Evolutionary conservation across 1,140 invertebrate species (phyloP).

Genomic region (Musca domestica): DNA sequence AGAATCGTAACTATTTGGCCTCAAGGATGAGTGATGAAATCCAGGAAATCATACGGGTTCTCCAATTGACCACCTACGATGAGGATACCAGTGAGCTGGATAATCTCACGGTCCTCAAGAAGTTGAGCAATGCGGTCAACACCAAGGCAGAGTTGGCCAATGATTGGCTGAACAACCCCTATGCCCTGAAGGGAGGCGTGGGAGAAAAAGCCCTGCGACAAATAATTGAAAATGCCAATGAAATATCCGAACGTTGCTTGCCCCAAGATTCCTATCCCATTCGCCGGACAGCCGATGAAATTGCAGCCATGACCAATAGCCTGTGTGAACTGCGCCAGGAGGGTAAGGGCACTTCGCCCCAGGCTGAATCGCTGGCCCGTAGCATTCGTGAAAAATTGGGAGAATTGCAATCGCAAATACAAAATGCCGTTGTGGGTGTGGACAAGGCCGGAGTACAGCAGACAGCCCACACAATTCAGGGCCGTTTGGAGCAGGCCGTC

Average conservation of each 20-base stretch:
- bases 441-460: slow-evolving; percentile 84
- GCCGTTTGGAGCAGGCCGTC: slow-evolving; percentile 79
- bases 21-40: slow-evolving; percentile 97
- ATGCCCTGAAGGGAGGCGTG: slow-evolving; percentile 81
- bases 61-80: slow-evolving; percentile 97
- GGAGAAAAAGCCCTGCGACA: slow-evolving; percentile 92
- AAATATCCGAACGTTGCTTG: slow-evolving; percentile 81
- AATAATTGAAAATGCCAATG: slow-evolving; percentile 81
- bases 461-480: slow-evolving; percentile 78
- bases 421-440: slow-evolving; percentile 79
- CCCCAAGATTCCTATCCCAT: slow-evolving; percentile 79
- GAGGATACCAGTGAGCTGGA: slow-evolving; percentile 97
- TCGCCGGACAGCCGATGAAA: slow-evolving; percentile 75
- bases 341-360: slow-evolving; percentile 73
- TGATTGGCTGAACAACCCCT: slow-evolving; percentile 90
- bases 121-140: slow-evolving; percentile 86
- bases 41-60: slow-evolving; percentile 96
- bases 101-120: slow-evolving; percentile 89
- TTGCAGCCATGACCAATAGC: slow-evolving; percentile 83
- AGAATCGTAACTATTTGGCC: slow-evolving; percentile 95
- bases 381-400: slow-evolving; percentile 85
- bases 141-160: slow-evolving; percentile 85
- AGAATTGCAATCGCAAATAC: slow-evolving; percentile 79
- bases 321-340: slow-evolving; percentile 85
- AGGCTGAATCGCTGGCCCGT: slow-evolving; percentile 64